Evolutionary conservation across 2,113 vertebrate genomes (phyloP).

Genomic region (Tachysurus fulvidraco): DNA sequence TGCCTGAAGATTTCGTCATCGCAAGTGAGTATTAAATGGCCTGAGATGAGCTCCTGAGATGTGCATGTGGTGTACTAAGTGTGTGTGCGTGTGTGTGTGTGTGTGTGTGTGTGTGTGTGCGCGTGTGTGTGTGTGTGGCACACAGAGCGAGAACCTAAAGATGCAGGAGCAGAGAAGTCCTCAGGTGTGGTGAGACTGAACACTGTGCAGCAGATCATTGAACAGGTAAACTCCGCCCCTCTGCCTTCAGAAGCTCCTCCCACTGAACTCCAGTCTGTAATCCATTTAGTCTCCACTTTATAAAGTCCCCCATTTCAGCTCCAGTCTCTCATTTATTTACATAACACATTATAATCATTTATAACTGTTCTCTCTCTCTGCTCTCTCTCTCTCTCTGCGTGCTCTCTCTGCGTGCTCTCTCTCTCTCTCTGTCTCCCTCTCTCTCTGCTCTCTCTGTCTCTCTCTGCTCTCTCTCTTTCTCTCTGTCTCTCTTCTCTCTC

Average conservation of each 20-base stretch:
- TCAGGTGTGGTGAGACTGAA: conserved; percentile 92
- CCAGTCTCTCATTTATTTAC: neutral
- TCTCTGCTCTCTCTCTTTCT: too few species aligned
- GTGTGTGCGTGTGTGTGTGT: neutral
- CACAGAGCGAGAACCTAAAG: conserved; percentile 92
- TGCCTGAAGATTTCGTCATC: conserved; percentile 37
- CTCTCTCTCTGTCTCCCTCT: too few species aligned
- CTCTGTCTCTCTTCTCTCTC: too few species aligned
- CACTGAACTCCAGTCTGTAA: neutral
- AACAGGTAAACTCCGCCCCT: conserved; percentile 78
- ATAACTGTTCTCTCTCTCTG: too few species aligned
- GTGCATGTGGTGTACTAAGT: neutral
- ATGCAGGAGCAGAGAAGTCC: conserved; percentile 89
- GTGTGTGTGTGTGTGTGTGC: neutral
- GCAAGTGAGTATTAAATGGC: conserved; percentile 37
- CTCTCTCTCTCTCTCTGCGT: too few species aligned
- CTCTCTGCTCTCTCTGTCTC: too few species aligned
- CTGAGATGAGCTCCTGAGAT: neutral
- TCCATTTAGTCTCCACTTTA: neutral
- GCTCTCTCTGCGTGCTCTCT: too few species aligned
- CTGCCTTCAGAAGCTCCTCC: neutral
- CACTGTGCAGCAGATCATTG: conserved; percentile 94
- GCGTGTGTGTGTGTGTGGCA: conserved; percentile 32
- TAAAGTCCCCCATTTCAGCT: neutral
- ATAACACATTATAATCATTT: neutral